Conservation (phyloP, 1,140 invertebrate species). For the Papilio aristodemus region DNA sequence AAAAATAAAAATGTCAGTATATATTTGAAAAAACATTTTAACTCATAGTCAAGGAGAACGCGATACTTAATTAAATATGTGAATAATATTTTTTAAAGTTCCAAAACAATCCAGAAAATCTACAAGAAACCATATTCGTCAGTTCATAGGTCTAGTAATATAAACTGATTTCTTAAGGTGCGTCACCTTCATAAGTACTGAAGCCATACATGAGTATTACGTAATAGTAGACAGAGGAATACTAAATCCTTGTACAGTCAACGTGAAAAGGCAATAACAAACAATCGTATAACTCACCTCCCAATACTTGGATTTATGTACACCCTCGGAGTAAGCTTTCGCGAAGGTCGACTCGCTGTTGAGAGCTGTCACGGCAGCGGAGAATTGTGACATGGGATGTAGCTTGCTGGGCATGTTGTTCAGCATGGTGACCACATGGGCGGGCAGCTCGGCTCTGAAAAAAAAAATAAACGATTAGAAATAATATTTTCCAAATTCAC, state of each 20-base stretch:
- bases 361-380: constrained; percentile 93
- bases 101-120: not conserved
- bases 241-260: not conserved
- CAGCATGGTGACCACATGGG: constrained; percentile 96
- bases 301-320: constrained; percentile 88
- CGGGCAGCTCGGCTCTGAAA: constrained; percentile 86
- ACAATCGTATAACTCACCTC: constrained; percentile 73
- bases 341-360: constrained; percentile 97
- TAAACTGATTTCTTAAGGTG: not conserved
- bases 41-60: too few relatives aligned
- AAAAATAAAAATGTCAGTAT: constrained; percentile 10
- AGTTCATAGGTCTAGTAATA: not conserved
- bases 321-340: constrained; percentile 92
- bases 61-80: too few relatives aligned
- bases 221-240: not conserved
- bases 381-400: constrained; percentile 98
- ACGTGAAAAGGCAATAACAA: not conserved
- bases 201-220: constrained; percentile 2
- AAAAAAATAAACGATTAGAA: not conserved
- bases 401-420: constrained; percentile 97
- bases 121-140: not conserved
- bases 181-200: not conserved
- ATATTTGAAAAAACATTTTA: too few relatives aligned
- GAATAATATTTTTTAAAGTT: too few relatives aligned
- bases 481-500: too few relatives aligned